phyloP scores from a whole-genome alignment of 2,888 invertebrate species.

The Agriopis leucophaearia region DNA sequence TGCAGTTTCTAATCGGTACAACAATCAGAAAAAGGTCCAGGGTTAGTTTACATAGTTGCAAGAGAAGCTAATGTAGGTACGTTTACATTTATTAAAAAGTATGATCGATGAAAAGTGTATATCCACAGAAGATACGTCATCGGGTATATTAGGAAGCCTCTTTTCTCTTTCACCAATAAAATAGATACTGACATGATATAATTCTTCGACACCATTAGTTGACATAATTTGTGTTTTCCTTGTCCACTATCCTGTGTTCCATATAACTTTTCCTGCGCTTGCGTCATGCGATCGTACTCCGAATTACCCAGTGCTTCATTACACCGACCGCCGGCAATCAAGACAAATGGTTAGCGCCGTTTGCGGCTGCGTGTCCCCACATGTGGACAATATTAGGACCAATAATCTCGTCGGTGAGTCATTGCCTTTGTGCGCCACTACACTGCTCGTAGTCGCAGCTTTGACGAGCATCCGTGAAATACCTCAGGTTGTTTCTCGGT shows the following conservation, averaged over 20 bases:
- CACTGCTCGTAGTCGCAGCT: slow-evolving; percentile 28
- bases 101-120: too few relatives aligned
- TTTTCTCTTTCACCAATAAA: neutral
- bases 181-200: too few relatives aligned
- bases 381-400: slow-evolving; percentile 68
- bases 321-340: slow-evolving; percentile 31
- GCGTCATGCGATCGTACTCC: slow-evolving; percentile 32
- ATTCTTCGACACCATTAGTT: neutral
- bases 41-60: too few relatives aligned
- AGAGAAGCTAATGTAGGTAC: too few relatives aligned
- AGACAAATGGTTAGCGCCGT: slow-evolving; percentile 47
- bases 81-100: too few relatives aligned
- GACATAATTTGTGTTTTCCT: slow-evolving; percentile 19
- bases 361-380: slow-evolving; percentile 52
- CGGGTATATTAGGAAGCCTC: too few relatives aligned
- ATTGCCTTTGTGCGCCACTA: slow-evolving; percentile 69
- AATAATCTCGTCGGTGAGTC: slow-evolving; percentile 76
- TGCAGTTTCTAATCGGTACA: too few relatives aligned
- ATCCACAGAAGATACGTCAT: too few relatives aligned
- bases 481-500: slow-evolving; percentile 49
- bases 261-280: slow-evolving; percentile 33
- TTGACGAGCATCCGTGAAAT: slow-evolving; percentile 54
- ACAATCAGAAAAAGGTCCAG: too few relatives aligned
- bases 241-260: slow-evolving; percentile 20
- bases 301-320: slow-evolving; percentile 26